A percentile compares a stretch with the other conserved stretches of the same genome.
Evolutionary conservation across 2,888 invertebrate species (phyloP).

Genomic region (Desoria tigrina): DNA sequence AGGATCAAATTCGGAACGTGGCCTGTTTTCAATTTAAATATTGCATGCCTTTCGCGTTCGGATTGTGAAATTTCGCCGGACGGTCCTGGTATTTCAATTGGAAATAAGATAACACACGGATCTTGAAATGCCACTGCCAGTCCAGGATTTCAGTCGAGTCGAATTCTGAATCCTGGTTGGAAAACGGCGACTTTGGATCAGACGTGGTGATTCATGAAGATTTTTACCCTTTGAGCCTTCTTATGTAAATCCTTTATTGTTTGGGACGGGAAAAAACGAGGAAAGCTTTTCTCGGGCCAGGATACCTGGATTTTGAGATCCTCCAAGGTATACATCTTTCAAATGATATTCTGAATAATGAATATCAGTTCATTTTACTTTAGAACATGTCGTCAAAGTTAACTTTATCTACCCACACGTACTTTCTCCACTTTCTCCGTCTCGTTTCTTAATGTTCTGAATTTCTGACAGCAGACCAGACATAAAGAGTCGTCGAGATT

Average conservation of each 20-base stretch:
- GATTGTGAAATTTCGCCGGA: too few relatives aligned
- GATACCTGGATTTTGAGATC: too few relatives aligned
- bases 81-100: too few relatives aligned
- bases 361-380: neutral
- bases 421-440: neutral
- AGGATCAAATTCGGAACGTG: too few relatives aligned
- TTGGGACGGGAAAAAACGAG: neutral
- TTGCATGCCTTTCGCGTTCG: too few relatives aligned
- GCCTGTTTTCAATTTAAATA: too few relatives aligned
- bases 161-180: slow-evolving; percentile 20
- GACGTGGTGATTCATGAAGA: slow-evolving; percentile 20
- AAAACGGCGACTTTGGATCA: slow-evolving; percentile 13
- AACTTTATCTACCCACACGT: slow-evolving; percentile 2
- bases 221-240: slow-evolving; percentile 19
- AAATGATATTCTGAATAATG: too few relatives aligned
- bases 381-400: neutral
- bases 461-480: neutral
- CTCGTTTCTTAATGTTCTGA: neutral
- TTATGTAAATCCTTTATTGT: slow-evolving; percentile 17
- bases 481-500: neutral
- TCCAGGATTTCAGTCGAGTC: too few relatives aligned
- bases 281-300: too few relatives aligned
- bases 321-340: too few relatives aligned
- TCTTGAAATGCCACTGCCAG: too few relatives aligned
- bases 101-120: too few relatives aligned